Conservation (phyloP, 2,888 invertebrate genomes). For the Noctua comes region DNA sequence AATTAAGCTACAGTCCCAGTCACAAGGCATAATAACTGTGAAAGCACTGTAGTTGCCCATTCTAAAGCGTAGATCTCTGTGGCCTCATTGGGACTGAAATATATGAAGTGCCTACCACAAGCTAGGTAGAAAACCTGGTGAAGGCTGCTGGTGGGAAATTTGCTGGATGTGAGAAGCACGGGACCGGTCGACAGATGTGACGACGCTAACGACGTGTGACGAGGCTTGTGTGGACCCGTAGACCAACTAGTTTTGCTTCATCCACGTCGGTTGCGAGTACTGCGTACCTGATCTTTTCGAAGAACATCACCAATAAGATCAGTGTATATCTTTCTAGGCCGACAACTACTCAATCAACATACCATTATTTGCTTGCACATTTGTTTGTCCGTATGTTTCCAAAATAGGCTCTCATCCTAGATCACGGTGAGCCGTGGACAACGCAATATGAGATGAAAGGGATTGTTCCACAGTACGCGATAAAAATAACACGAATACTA, state of each 20-base stretch:
- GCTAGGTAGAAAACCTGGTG: not conserved
- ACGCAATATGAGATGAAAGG: conserved; percentile 81
- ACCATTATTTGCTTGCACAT: conserved; percentile 4
- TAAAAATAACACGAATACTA: conserved; percentile 68
- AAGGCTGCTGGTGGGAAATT: not conserved
- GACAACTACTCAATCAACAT: not conserved
- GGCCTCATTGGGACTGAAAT: not conserved
- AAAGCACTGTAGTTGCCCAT: too few relatives aligned
- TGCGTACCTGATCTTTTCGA: too few relatives aligned
- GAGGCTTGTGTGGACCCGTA: not conserved
- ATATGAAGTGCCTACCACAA: not conserved
- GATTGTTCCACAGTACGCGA: conserved; percentile 73
- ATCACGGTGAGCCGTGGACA: conserved; percentile 76
- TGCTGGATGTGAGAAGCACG: not conserved
- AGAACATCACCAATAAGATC: not conserved
- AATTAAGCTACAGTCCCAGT: too few relatives aligned
- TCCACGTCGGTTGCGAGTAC: not conserved
- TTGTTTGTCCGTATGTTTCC: conserved; percentile 57
- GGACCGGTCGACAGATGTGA: not conserved
- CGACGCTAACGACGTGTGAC: not conserved
- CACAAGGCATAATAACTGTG: too few relatives aligned
- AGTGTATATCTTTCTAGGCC: not conserved
- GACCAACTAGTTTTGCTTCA: not conserved
- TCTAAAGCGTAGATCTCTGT: too few relatives aligned
- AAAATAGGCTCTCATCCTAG: conserved; percentile 69